Percentiles rank a stretch among this genome's conserved stretches.
These are phyloP conservation scores for Drosophila hamatofila DNA, from an alignment of 2,888 invertebrate genomes.

Conservation along the genomic window DNA sequence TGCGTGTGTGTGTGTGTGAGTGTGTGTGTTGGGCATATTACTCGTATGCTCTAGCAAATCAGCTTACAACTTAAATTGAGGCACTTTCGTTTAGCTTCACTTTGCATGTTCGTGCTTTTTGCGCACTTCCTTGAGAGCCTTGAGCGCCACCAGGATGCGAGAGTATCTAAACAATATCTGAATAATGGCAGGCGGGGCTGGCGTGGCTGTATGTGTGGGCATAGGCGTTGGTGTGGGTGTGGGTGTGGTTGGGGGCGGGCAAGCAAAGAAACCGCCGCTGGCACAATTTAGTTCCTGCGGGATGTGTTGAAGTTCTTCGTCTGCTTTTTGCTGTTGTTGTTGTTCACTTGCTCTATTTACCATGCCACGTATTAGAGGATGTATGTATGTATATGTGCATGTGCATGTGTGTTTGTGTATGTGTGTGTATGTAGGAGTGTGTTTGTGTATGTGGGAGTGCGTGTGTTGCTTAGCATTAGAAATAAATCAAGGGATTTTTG, in stretches of 20 bases:
- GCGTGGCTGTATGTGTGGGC: not conserved
- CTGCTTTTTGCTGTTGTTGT: slow-evolving; percentile 30
- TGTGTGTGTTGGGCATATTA: slow-evolving; percentile 48
- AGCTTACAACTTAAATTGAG: slow-evolving; percentile 81
- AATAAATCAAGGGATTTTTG: slow-evolving; percentile 81
- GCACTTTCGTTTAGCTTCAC: slow-evolving; percentile 81
- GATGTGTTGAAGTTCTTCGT: slow-evolving; percentile 56
- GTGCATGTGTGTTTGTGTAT: too few species aligned
- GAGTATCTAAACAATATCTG: slow-evolving; percentile 40
- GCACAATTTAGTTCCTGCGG: slow-evolving; percentile 79
- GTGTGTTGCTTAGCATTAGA: slow-evolving; percentile 62
- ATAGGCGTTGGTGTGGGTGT: not conserved
- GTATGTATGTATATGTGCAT: not conserved
- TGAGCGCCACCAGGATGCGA: slow-evolving; percentile 44
- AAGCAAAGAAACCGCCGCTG: slow-evolving; percentile 71
- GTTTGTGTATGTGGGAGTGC: slow-evolving; percentile 12
- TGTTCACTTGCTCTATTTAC: slow-evolving; percentile 75
- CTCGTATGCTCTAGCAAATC: slow-evolving; percentile 66
- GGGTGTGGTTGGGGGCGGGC: slow-evolving; percentile 7
- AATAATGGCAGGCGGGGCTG: not conserved
- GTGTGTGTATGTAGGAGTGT: not conserved
- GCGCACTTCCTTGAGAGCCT: slow-evolving; percentile 67
- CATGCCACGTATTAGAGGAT: slow-evolving; percentile 35
- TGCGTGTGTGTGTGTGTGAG: slow-evolving; percentile 13
- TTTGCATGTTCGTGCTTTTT: slow-evolving; percentile 76